These are phyloP conservation scores for Ladona fulva DNA, from an alignment of 1,140 invertebrate genomes.

Conservation along the genomic window DNA sequence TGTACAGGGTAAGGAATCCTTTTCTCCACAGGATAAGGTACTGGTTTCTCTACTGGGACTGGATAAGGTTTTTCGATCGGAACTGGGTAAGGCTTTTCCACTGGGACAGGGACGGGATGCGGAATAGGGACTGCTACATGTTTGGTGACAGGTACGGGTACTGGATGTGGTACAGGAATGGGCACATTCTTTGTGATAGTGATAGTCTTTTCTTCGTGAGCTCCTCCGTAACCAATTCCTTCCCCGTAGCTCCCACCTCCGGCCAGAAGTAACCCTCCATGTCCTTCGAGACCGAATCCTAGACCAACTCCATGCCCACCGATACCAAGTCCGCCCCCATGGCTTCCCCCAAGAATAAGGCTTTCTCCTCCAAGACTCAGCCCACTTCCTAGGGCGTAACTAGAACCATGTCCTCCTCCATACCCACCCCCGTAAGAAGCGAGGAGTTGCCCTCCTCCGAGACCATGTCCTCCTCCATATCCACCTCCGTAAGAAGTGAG, in stretches of 20 bases:
- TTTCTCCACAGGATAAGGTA: slow-evolving; percentile 66
- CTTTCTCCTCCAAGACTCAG: slow-evolving; percentile 30
- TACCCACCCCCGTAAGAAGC: too few species aligned
- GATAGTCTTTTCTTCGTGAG: slow-evolving; percentile 32
- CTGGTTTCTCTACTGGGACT: slow-evolving; percentile 47
- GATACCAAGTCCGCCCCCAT: slow-evolving; percentile 38
- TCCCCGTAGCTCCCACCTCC: neutral
- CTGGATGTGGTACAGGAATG: slow-evolving; percentile 7
- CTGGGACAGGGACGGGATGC: slow-evolving; percentile 22
- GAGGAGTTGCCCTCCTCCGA: too few species aligned
- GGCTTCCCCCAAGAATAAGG: slow-evolving; percentile 21
- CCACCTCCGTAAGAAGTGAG: too few species aligned
- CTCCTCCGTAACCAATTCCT: slow-evolving; percentile 18
- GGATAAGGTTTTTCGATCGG: slow-evolving; percentile 46
- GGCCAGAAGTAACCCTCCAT: neutral
- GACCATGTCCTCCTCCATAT: too few species aligned
- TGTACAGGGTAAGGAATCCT: slow-evolving; percentile 44
- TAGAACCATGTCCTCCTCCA: too few species aligned
- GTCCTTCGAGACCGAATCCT: neutral
- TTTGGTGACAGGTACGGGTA: slow-evolving; percentile 3
- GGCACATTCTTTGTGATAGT: slow-evolving; percentile 11
- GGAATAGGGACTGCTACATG: slow-evolving; percentile 17
- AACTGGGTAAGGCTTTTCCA: slow-evolving; percentile 45
- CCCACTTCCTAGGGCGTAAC: neutral
- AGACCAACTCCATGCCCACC: slow-evolving; percentile 28